phyloP scores from a whole-genome alignment of 2,797 vertebrate species.

The Otolemur crassicaudatus region DNA sequence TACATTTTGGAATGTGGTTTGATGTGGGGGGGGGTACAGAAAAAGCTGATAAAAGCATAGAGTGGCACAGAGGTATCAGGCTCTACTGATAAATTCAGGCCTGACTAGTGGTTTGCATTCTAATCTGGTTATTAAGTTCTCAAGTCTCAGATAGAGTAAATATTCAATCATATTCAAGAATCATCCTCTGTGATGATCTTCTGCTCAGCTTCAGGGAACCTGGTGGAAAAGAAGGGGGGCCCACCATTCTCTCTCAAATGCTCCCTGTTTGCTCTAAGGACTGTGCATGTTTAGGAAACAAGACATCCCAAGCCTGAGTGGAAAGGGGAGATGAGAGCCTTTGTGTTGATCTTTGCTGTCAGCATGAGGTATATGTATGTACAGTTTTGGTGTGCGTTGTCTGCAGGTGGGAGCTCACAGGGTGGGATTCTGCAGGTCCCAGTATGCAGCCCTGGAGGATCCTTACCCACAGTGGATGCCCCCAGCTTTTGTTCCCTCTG shows the following conservation, averaged over 20 bases:
- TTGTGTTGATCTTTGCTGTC: background rate
- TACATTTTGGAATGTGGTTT: background rate
- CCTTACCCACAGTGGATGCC: background rate
- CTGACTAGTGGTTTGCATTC: background rate
- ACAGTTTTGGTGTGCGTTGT: background rate
- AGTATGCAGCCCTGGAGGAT: background rate
- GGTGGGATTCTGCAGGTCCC: background rate
- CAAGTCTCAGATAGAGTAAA: background rate
- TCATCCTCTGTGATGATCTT: background rate
- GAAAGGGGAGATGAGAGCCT: background rate
- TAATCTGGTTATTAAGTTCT: background rate
- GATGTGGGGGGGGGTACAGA: background rate
- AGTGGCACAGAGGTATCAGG: background rate
- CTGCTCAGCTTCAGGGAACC: background rate
- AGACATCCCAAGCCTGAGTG: background rate
- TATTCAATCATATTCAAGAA: background rate
- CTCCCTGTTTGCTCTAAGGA: background rate
- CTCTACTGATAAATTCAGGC: background rate
- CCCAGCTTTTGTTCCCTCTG: background rate
- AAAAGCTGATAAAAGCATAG: background rate
- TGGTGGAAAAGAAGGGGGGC: background rate
- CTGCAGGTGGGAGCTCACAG: background rate
- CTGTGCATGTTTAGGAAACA: background rate
- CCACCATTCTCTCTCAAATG: background rate
- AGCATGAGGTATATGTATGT: background rate